Evolutionary conservation across 2,888 invertebrate species (phyloP).

Genomic region (Agapostemon virescens): DNA sequence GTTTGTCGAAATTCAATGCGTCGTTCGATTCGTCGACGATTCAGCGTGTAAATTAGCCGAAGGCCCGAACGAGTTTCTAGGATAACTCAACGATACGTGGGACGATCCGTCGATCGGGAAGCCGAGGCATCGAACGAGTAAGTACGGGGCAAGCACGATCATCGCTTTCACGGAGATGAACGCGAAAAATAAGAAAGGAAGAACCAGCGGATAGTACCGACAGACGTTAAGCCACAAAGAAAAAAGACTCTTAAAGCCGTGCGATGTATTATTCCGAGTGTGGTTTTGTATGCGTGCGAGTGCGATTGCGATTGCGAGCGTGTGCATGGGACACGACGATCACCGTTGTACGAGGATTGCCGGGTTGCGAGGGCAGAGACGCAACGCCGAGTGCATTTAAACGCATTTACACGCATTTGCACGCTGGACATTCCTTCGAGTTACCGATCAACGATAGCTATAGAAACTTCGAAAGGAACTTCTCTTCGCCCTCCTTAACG

Average conservation of each 20-base stretch:
- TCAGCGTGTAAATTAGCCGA: background rate
- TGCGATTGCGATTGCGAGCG: conserved; percentile 10
- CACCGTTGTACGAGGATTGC: conserved; percentile 47
- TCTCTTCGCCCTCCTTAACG: background rate
- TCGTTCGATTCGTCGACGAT: background rate
- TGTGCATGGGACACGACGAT: conserved; percentile 36
- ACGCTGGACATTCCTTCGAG: conserved; percentile 19
- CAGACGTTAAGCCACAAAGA: conserved; percentile 57
- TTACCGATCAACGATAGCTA: background rate
- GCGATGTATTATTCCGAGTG: conserved; percentile 58
- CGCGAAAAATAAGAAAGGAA: conserved; percentile 12
- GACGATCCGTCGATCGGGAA: conserved; percentile 42
- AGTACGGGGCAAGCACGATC: conserved; percentile 60
- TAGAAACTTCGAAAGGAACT: background rate
- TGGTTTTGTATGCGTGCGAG: conserved; percentile 16
- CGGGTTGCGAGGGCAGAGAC: conserved; percentile 49
- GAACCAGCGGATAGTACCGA: conserved; percentile 50
- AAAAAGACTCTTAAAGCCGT: conserved; percentile 59
- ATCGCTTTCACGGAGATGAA: conserved; percentile 52
- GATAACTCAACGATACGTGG: background rate
- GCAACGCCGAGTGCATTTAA: conserved; percentile 22
- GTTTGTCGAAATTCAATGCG: too few species aligned
- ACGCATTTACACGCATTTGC: conserved; percentile 22
- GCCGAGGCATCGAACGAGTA: conserved; percentile 32
- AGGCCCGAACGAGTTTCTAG: background rate